phyloP scores from a whole-genome alignment of 2,888 invertebrate species.

The Cerceris rybyensis region DNA sequence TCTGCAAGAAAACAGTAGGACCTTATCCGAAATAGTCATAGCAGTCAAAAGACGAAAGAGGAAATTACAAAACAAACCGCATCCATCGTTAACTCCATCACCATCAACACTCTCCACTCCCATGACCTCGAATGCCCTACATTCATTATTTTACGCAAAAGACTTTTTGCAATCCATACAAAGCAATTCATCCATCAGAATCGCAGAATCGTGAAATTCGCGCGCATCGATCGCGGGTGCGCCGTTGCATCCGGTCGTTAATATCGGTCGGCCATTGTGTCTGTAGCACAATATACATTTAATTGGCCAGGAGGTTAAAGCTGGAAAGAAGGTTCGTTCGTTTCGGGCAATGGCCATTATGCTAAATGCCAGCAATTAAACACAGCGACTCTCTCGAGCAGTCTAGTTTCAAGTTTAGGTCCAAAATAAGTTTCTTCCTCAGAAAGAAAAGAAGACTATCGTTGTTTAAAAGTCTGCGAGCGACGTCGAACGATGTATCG shows the following conservation, averaged over 20 bases:
- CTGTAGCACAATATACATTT: constrained; percentile 50
- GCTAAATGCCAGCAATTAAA: constrained; percentile 69
- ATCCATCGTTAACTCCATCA: no score
- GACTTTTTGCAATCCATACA: no score
- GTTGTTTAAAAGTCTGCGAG: neutral
- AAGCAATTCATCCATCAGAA: neutral
- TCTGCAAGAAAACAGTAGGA: no score
- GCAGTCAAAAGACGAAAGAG: no score
- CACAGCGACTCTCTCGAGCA: constrained; percentile 49
- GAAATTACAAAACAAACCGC: no score
- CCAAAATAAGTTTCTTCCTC: neutral
- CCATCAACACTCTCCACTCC: no score
- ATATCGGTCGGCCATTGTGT: constrained; percentile 24
- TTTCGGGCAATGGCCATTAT: constrained; percentile 55
- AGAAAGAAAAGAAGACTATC: neutral
- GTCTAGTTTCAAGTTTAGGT: constrained; percentile 11
- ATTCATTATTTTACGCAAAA: no score
- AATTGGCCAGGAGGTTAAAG: constrained; percentile 60
- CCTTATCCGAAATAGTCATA: no score
- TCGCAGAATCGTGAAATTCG: constrained; percentile 22
- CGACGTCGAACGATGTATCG: constrained; percentile 11
- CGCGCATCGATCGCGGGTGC: neutral
- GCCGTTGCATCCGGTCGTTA: constrained; percentile 42
- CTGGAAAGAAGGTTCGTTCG: constrained; percentile 63
- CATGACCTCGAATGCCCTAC: no score